phyloP scores from a whole-genome alignment of 2,113 vertebrate genomes.

The Himantopus leucocephalus region DNA sequence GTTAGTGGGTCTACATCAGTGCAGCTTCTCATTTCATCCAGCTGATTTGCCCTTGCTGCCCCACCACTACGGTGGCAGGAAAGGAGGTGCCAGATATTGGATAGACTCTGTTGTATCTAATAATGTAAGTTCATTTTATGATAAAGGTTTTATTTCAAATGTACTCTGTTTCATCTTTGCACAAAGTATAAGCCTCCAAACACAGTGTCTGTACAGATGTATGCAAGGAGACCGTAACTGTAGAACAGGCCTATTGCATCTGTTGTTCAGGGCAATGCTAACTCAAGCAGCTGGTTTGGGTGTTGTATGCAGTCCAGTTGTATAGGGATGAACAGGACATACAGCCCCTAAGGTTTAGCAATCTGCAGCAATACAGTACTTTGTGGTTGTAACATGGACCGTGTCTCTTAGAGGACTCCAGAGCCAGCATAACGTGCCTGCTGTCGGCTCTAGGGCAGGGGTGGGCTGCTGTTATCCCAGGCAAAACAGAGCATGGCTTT shows the following conservation, averaged over 20 bases:
- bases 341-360: background rate
- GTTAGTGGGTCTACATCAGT: background rate
- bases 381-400: fast-evolving
- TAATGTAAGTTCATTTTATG: background rate
- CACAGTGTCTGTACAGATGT: background rate
- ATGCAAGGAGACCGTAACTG: background rate
- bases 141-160: background rate
- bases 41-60: background rate
- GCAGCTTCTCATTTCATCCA: background rate
- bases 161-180: background rate
- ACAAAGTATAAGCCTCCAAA: background rate
- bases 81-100: background rate
- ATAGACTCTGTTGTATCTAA: background rate
- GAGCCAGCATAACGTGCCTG: background rate
- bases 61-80: background rate
- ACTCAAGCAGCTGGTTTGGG: background rate
- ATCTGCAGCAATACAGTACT: fast-evolving
- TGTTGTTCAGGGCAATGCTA: background rate
- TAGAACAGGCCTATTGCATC: background rate
- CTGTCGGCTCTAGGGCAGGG: background rate
- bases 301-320: background rate
- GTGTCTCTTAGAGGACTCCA: background rate
- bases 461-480: background rate
- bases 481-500: background rate
- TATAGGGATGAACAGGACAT: background rate